These are phyloP conservation scores for Thelaira solivaga DNA, from an alignment of 2,888 invertebrate genomes.

Conservation along the genomic window DNA sequence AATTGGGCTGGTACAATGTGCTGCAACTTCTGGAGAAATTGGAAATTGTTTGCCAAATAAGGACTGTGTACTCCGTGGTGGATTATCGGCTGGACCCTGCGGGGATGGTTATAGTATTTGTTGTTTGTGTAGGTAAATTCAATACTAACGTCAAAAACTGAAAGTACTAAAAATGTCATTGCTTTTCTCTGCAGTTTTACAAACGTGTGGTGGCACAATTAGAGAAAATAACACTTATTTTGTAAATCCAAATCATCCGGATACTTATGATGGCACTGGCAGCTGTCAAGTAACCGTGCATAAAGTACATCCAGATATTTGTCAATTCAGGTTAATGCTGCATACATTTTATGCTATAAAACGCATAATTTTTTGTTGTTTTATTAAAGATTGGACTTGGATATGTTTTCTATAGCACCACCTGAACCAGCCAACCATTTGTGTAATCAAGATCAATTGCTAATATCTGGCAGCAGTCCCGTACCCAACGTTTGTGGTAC, in stretches of 20 bases:
- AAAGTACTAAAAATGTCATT: not conserved
- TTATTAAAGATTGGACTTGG: conserved; percentile 83
- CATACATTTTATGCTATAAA: not conserved
- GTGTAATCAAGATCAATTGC: conserved; percentile 90
- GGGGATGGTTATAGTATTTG: conserved; percentile 79
- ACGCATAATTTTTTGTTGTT: no score
- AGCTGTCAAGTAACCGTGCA: conserved; percentile 90
- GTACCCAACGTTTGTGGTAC: conserved; percentile 89
- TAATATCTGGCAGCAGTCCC: conserved; percentile 89
- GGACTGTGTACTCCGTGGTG: conserved; percentile 85
- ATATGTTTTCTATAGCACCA: conserved; percentile 85
- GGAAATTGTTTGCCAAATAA: conserved; percentile 86
- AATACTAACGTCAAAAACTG: not conserved
- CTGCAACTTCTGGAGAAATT: conserved; percentile 86
- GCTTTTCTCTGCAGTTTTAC: conserved; percentile 80
- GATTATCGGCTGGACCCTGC: conserved; percentile 86
- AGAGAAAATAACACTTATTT: conserved; percentile 91
- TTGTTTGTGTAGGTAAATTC: conserved; percentile 73
- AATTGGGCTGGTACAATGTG: conserved; percentile 86
- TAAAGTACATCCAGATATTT: conserved; percentile 87
- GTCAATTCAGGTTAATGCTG: conserved; percentile 84
- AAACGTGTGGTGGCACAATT: conserved; percentile 87
- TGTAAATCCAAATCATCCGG: conserved; percentile 89
- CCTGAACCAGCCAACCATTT: conserved; percentile 87
- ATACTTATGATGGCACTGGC: conserved; percentile 84